Evolutionary conservation across 2,888 invertebrate genomes (phyloP).

Genomic region (Phyto melanocephala): DNA sequence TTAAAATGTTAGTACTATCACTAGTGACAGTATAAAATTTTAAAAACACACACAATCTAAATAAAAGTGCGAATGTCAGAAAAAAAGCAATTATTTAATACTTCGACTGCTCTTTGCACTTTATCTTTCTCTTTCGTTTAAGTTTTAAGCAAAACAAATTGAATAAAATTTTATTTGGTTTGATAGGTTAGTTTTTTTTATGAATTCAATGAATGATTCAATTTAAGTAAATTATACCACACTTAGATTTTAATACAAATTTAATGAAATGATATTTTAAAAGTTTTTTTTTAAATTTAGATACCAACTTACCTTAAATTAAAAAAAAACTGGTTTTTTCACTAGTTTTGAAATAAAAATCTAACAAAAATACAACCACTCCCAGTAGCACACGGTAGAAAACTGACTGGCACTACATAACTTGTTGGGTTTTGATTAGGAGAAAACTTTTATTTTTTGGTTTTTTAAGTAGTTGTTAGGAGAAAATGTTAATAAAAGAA

Average conservation of each 20-base stretch:
- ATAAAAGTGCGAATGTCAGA: not conserved
- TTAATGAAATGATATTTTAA: too few species aligned
- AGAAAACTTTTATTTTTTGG: slow-evolving; percentile 31
- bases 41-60: not conserved
- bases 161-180: too few species aligned
- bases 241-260: not conserved
- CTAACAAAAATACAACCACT: slow-evolving; percentile 32
- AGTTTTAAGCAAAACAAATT: not conserved
- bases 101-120: not conserved
- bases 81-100: not conserved
- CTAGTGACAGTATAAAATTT: not conserved
- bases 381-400: slow-evolving; percentile 46
- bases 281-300: not conserved
- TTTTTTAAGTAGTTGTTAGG: slow-evolving; percentile 25
- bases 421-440: slow-evolving; percentile 45
- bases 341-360: slow-evolving; percentile 1
- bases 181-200: too few species aligned
- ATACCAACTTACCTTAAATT: slow-evolving; percentile 43
- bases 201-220: too few species aligned
- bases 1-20: too few species aligned
- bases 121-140: slow-evolving; percentile 7
- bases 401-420: slow-evolving; percentile 42
- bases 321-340: not conserved
- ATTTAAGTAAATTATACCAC: not conserved
- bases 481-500: slow-evolving; percentile 45